Conservation (phyloP, 2,888 invertebrate genomes). For the Hydrotaea diabolus region DNA sequence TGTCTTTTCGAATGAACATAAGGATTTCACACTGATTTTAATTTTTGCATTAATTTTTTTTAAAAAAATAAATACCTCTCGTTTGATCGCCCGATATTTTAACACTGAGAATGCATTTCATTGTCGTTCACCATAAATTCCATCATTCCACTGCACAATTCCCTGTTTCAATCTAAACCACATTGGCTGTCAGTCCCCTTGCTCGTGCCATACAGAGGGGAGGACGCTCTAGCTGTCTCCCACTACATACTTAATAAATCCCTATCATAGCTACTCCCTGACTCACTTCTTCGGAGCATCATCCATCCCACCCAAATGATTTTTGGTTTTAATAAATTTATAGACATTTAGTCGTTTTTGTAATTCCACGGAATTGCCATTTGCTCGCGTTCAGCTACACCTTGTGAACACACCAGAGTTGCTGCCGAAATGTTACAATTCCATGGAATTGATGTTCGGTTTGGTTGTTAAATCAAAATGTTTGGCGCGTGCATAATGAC, state of each 20-base stretch:
- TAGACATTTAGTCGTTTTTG: constrained; percentile 12
- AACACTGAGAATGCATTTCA: too few relatives aligned
- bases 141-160: background rate
- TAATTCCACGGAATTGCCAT: background rate
- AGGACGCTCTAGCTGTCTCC: background rate
- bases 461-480: constrained; percentile 61
- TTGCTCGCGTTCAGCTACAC: constrained; percentile 1
- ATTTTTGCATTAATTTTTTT: too few relatives aligned
- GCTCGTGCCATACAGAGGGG: background rate
- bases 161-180: background rate
- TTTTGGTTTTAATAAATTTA: constrained; percentile 36
- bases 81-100: too few relatives aligned
- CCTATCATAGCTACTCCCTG: background rate
- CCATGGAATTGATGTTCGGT: constrained; percentile 40
- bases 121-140: too few relatives aligned
- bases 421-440: background rate
- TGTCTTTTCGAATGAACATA: too few relatives aligned
- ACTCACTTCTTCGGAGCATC: background rate
- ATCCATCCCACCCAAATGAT: background rate
- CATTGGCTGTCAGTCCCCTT: background rate
- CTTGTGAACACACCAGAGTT: background rate
- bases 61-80: too few relatives aligned
- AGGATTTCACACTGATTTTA: too few relatives aligned
- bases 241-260: background rate
- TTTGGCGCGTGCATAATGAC: constrained; percentile 77